phyloP scores from a whole-genome alignment of 2,888 invertebrate species.

The Odontocerum albicorne region DNA sequence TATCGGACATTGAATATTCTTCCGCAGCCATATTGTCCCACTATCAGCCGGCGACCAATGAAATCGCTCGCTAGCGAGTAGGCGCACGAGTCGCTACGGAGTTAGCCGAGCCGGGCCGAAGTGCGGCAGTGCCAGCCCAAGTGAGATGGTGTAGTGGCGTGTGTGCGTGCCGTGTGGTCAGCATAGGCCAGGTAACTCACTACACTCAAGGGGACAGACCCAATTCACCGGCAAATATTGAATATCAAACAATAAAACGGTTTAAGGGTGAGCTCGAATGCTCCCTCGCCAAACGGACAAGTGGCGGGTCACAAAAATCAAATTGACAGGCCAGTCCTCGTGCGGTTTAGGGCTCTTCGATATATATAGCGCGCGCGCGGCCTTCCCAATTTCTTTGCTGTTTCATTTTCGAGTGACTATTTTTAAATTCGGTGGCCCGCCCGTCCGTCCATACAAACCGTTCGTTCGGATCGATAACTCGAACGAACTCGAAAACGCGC shows the following conservation, averaged over 20 bases:
- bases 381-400: conserved; percentile 17
- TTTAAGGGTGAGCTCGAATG: too few relatives aligned
- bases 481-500: too few relatives aligned
- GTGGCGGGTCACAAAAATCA: too few relatives aligned
- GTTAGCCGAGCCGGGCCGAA: not conserved
- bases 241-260: too few relatives aligned
- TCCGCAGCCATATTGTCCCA: not conserved
- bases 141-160: conserved; percentile 31
- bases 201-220: not conserved
- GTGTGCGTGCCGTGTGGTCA: conserved; percentile 26
- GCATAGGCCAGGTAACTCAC: conserved; percentile 12
- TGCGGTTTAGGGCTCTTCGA: too few relatives aligned
- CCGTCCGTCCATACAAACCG: not conserved
- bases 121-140: conserved; percentile 18
- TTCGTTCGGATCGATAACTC: too few relatives aligned
- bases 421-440: conserved; percentile 16
- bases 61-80: not conserved
- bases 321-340: too few relatives aligned
- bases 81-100: conserved; percentile 1
- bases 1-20: not conserved
- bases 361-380: conserved; percentile 25
- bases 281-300: too few relatives aligned
- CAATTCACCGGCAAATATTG: too few relatives aligned
- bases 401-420: conserved; percentile 18
- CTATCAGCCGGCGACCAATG: not conserved